Evolutionary conservation across 2,797 vertebrate species (phyloP).

Genomic region (Carapus acus): DNA sequence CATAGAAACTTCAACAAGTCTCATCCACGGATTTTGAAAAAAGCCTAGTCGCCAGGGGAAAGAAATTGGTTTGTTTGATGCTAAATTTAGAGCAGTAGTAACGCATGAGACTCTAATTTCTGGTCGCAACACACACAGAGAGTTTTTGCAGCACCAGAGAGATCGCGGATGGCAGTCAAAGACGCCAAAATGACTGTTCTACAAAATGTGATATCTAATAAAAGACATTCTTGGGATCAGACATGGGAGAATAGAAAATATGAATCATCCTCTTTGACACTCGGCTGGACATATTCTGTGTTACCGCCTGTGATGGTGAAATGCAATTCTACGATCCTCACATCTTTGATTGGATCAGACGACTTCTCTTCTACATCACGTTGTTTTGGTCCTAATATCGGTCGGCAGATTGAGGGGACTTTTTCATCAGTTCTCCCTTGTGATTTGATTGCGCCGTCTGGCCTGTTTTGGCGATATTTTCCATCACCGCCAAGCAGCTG

Average conservation of each 20-base stretch:
- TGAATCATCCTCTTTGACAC: conserved; percentile 4
- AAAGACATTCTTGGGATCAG: not conserved
- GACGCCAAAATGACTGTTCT: too few relatives aligned
- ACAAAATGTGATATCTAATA: too few relatives aligned
- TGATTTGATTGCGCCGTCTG: conserved; percentile 24
- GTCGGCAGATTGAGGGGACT: conserved; percentile 1
- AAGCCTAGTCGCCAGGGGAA: conserved; percentile 26
- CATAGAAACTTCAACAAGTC: conserved; percentile 55
- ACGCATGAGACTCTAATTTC: too few relatives aligned
- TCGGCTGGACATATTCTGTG: not conserved
- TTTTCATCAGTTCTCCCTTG: conserved; percentile 23
- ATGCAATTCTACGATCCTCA: conserved; percentile 1
- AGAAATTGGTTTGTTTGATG: conserved; percentile 5
- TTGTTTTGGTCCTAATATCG: conserved; percentile 13
- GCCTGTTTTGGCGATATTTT: conserved; percentile 12
- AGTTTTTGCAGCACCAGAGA: not conserved
- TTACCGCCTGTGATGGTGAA: conserved; percentile 1
- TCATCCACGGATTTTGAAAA: conserved; percentile 35
- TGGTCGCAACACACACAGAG: too few relatives aligned
- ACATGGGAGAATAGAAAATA: not conserved
- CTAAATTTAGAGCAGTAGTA: conserved; percentile 24
- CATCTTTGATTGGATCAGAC: conserved; percentile 7
- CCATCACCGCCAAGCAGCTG: conserved; percentile 28
- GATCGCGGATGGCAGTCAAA: conserved; percentile 10
- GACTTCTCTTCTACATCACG: conserved; percentile 10